Evolutionary conservation across 1,140 invertebrate genomes (phyloP).

Genomic region (Drosophila bocki): DNA sequence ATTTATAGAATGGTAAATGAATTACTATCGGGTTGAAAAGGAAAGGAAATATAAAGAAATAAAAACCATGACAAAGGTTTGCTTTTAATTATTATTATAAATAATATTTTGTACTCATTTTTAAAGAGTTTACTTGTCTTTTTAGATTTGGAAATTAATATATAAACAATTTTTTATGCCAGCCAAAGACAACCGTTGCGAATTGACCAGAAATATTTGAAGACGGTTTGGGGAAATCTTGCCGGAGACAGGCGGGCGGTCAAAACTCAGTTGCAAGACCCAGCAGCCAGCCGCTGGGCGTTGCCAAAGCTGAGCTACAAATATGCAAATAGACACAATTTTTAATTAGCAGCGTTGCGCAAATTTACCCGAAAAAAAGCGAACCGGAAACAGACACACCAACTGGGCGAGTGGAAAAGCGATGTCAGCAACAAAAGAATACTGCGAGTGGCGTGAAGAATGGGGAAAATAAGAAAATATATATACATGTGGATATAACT

Average conservation of each 20-base stretch:
- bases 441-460: constrained; percentile 53
- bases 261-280: constrained; percentile 68
- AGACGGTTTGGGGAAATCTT: constrained; percentile 21
- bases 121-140: background rate
- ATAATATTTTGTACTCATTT: background rate
- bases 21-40: background rate
- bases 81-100: background rate
- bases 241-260: constrained; percentile 60
- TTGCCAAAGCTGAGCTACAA: constrained; percentile 52
- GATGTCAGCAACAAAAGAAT: constrained; percentile 81
- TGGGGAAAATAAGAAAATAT: constrained; percentile 22
- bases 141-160: too few species aligned
- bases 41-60: background rate
- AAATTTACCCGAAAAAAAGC: constrained; percentile 63
- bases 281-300: constrained; percentile 30
- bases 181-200: constrained; percentile 58
- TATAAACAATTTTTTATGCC: background rate
- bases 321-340: constrained; percentile 83
- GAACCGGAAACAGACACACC: constrained; percentile 31
- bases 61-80: background rate
- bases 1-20: constrained; percentile 8
- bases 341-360: constrained; percentile 80
- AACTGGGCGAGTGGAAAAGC: constrained; percentile 18
- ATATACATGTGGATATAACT: constrained; percentile 48
- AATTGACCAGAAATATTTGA: constrained; percentile 30